These are phyloP conservation scores for Pterois miles DNA, from an alignment of 2,797 vertebrate species.

Conservation along the genomic window DNA sequence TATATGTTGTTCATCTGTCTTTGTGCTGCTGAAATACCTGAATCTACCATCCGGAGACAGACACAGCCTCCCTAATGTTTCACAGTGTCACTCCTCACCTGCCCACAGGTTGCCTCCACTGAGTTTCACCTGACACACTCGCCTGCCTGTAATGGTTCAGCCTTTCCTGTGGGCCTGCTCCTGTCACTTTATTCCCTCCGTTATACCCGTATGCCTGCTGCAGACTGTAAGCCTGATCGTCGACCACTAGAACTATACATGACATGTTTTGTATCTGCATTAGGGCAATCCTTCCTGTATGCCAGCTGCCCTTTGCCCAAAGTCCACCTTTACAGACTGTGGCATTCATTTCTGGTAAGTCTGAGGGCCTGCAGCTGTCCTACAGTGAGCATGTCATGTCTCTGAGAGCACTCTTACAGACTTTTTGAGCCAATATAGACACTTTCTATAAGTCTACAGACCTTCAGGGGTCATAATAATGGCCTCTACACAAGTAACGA, in stretches of 20 bases:
- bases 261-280: not conserved
- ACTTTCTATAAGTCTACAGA: not conserved
- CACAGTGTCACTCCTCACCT: conserved; percentile 14
- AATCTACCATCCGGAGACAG: too few species aligned
- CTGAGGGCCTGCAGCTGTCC: not conserved
- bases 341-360: not conserved
- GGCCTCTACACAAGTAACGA: not conserved
- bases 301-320: not conserved
- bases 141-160: not conserved
- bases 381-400: not conserved
- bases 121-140: conserved; percentile 27
- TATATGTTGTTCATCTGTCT: too few species aligned
- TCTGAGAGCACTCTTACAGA: not conserved
- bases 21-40: too few species aligned
- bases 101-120: conserved; percentile 12
- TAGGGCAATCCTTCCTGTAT: not conserved
- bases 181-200: not conserved
- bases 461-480: not conserved
- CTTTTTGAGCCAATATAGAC: not conserved
- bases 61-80: not conserved
- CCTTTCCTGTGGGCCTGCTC: not conserved
- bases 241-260: not conserved
- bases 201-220: not conserved
- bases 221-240: not conserved
- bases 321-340: conserved; percentile 12